These are phyloP conservation scores for Gadus macrocephalus DNA, from an alignment of 2,113 vertebrate species.

Conservation along the genomic window DNA sequence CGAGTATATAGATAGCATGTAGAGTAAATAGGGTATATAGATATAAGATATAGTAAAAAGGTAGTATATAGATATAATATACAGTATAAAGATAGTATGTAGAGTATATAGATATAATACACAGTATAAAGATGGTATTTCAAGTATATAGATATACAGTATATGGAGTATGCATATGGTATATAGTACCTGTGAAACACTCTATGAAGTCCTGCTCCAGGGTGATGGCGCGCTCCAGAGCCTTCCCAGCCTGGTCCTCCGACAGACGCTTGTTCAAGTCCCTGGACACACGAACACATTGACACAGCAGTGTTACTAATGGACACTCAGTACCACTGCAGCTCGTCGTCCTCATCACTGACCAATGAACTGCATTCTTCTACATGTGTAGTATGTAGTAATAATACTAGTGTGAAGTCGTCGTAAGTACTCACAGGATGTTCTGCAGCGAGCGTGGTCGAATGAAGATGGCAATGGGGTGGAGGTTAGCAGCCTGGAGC, in stretches of 20 bases:
- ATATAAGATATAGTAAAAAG: too few relatives aligned
- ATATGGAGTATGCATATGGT: neutral
- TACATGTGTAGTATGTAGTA: neutral
- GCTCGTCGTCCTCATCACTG: neutral
- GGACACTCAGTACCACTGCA: neutral
- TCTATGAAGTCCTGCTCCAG: constrained; percentile 87
- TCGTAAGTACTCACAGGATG: constrained; percentile 75
- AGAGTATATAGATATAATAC: too few relatives aligned
- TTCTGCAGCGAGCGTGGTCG: constrained; percentile 85
- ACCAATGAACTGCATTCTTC: too few relatives aligned
- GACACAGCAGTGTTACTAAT: constrained; percentile 3
- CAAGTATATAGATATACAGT: constrained; percentile 31
- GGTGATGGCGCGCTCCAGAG: constrained; percentile 81
- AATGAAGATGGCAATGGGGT: constrained; percentile 87
- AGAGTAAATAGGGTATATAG: too few relatives aligned
- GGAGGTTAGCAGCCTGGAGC: constrained; percentile 82
- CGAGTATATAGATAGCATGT: neutral
- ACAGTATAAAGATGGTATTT: constrained; percentile 32
- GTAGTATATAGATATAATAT: too few relatives aligned
- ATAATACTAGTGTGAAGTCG: neutral
- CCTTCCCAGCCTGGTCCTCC: constrained; percentile 84
- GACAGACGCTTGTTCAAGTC: constrained; percentile 85
- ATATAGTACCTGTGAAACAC: constrained; percentile 79
- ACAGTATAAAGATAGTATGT: too few relatives aligned
- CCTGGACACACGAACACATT: constrained; percentile 47